Base-by-base conservation (phyloP, 2,888 invertebrate genomes). In the Cosmopolites sordidus region DNA sequence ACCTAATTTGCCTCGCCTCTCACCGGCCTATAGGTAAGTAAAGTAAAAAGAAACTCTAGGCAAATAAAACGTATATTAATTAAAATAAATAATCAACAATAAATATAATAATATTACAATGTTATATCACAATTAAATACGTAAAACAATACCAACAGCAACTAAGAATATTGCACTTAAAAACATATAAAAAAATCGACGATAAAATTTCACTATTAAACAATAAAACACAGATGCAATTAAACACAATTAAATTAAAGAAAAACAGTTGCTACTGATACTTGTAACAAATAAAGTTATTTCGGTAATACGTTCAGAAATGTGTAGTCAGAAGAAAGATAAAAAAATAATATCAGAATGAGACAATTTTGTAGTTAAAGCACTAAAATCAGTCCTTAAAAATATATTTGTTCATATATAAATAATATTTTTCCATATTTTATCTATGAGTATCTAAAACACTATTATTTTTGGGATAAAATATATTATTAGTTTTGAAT, bases 51-150 rank as follows among this genome's bases (percentile, higher is more conserved):
- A 33, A 33, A 33, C n/a, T 4, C 5, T 12, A 9, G 42, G 42
- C 22, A 43, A 40, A 12, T 18, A 45, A 56, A 52, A 37, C 22
- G 37, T 48, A 48, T 51, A 45, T 51, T 46, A 44, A 47, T 33
- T 33, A 18, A 46, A 40, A 48, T 41, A 48, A 51, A 51, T 48
- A 33, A 56, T 43, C n/a, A 53, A 52, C 49, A 53, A 43, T 38
- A 45, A 46, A 54, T 52, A 52, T 46, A 45, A 56, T 37, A 43
- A 56, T 48, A 51, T 48, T 47, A 51, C 42, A 41, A 42, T 49
- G 41, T 16, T 54, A 49, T 54, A 54, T 54, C 54, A 54, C 54
- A 54, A 54, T n/a, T n/a, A 48, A 48, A 38, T 42, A 33, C 4
- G 11, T 12, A 11, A 33, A 33, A 33, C 4, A 22, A 22, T 22